phyloP scores from a whole-genome alignment of 2,113 vertebrate genomes.

The Psilopogon haemacephalus region DNA sequence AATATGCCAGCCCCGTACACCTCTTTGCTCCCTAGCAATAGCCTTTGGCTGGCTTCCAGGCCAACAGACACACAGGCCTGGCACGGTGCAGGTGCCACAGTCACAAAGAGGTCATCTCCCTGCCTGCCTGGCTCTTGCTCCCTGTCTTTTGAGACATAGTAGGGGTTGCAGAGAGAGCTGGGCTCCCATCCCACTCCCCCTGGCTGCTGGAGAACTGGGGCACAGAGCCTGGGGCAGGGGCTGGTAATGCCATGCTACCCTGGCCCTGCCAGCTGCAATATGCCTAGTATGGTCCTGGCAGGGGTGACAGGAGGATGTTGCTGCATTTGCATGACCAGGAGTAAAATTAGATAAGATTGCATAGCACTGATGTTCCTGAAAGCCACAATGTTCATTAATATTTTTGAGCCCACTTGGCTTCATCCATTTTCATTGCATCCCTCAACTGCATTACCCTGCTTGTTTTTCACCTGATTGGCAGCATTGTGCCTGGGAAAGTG shows the following conservation, averaged over 20 bases:
- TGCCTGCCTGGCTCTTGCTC: not conserved
- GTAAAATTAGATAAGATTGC: constrained; percentile 62
- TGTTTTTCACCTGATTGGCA: not conserved
- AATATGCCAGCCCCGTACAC: not conserved
- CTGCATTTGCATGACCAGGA: constrained; percentile 23
- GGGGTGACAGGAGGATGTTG: fast-evolving
- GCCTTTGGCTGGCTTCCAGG: not conserved
- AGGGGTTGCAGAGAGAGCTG: fast-evolving
- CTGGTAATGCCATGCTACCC: not conserved
- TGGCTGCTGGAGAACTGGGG: not conserved
- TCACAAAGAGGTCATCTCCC: not conserved
- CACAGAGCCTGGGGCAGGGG: not conserved
- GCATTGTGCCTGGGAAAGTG: not conserved
- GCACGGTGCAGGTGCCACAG: fast-evolving
- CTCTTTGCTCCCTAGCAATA: not conserved
- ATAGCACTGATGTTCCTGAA: constrained; percentile 60
- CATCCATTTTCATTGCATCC: constrained; percentile 67
- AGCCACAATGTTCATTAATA: constrained; percentile 68
- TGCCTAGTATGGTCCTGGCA: not conserved
- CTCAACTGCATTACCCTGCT: not conserved
- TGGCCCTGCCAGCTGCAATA: not conserved
- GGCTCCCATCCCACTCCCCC: not conserved
- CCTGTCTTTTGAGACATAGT: fast-evolving
- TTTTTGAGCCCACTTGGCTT: constrained; percentile 59
- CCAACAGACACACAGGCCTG: fast-evolving